Conservation (phyloP, 2,113 vertebrate genomes). For the Galbula dea region DNA sequence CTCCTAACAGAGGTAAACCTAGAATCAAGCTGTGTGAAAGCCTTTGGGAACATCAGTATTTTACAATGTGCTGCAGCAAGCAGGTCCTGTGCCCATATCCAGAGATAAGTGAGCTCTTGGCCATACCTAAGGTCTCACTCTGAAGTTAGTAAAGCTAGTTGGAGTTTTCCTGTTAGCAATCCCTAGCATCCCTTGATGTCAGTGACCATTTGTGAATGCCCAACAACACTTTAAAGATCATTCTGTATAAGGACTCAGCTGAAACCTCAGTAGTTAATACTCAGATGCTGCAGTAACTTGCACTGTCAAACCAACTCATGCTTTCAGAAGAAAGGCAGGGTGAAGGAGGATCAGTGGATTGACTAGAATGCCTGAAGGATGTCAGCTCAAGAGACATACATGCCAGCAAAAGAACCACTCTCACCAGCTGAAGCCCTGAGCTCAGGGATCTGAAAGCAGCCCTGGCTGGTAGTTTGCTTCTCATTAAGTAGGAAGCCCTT, state of each 20-base stretch:
- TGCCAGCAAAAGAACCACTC: not conserved
- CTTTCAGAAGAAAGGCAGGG: not conserved
- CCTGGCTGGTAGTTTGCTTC: not conserved
- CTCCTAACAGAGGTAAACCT: not conserved
- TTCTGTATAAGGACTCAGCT: not conserved
- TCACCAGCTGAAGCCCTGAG: not conserved
- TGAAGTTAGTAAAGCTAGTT: not conserved
- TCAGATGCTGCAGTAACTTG: not conserved
- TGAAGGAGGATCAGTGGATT: not conserved
- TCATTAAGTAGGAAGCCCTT: not conserved
- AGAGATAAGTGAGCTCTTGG: not conserved
- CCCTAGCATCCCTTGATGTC: not conserved
- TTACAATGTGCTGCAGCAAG: not conserved
- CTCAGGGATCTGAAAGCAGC: not conserved
- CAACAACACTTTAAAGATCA: not conserved
- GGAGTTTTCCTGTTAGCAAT: not conserved
- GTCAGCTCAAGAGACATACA: not conserved
- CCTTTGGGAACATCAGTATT: not conserved
- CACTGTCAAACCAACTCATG: not conserved
- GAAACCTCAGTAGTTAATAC: not conserved
- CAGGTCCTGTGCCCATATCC: not conserved
- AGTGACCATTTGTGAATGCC: not conserved
- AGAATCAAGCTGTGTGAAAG: not conserved
- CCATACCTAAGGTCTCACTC: not conserved
- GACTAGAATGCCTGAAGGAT: not conserved